Conservation (phyloP, 64 coral and sea anemone genomes). For the Stylophora pistillata region DNA sequence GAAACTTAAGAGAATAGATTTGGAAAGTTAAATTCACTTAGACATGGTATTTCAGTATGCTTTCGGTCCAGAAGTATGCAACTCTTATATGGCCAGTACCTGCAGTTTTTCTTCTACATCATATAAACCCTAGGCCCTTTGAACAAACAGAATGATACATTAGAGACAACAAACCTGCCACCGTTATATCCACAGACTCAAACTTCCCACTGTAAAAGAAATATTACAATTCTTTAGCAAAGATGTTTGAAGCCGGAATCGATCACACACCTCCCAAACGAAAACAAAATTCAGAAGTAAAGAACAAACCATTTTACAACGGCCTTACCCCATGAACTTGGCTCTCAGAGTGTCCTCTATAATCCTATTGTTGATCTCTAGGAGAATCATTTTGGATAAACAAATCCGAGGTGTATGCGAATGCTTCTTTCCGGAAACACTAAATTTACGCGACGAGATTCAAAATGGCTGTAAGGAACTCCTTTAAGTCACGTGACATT, state of each 20-base stretch:
- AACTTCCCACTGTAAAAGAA: constrained; percentile 83
- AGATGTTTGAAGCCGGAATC: neutral
- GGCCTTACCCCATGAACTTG: constrained; percentile 84
- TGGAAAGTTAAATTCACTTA: too few relatives aligned
- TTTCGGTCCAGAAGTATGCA: too few relatives aligned
- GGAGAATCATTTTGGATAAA: constrained; percentile 88
- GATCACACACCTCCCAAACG: neutral
- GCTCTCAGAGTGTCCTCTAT: constrained; percentile 83
- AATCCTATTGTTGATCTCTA: constrained; percentile 93
- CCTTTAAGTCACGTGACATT: constrained; percentile 44
- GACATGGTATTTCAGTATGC: too few relatives aligned
- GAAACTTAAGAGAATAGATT: too few relatives aligned
- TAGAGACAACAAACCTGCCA: constrained; percentile 80
- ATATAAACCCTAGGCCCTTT: too few relatives aligned
- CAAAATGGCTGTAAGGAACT: constrained; percentile 50
- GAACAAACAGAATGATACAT: neutral
- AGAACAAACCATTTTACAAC: neutral
- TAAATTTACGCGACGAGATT: neutral
- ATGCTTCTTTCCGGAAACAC: constrained; percentile 9
- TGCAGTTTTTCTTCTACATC: too few relatives aligned
- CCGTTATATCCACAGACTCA: constrained; percentile 90
- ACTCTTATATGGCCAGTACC: too few relatives aligned
- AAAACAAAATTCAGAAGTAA: neutral
- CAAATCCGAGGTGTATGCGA: neutral
- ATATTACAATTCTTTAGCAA: neutral